Conservation (phyloP, 2,888 invertebrate genomes). For the Eugnorisma glareosa region DNA sequence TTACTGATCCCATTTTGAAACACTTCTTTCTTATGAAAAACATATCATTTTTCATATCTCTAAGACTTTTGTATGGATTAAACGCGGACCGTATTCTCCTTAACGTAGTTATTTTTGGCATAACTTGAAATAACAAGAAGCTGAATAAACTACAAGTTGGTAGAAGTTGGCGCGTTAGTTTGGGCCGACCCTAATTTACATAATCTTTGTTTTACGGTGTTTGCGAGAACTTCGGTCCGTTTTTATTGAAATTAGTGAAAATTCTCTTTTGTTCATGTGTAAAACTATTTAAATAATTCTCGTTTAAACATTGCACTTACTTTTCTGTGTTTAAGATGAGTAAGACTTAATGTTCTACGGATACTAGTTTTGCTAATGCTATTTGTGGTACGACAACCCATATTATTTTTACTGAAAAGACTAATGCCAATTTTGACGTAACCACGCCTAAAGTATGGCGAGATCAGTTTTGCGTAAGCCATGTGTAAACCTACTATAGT, state of each 20-base stretch:
- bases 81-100: background rate
- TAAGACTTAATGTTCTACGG: background rate
- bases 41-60: background rate
- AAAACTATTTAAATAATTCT: slow-evolving; percentile 40
- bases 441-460: background rate
- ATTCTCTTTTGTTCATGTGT: slow-evolving; percentile 44
- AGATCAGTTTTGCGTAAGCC: background rate
- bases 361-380: too few species aligned
- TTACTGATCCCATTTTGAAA: background rate
- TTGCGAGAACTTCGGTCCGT: slow-evolving; percentile 43
- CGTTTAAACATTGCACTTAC: slow-evolving; percentile 5
- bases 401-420: background rate
- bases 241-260: slow-evolving; percentile 61
- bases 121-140: slow-evolving; percentile 60
- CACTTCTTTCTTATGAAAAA: background rate
- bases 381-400: background rate
- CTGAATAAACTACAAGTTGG: slow-evolving; percentile 61
- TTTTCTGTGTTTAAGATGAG: background rate
- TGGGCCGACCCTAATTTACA: slow-evolving; percentile 47
- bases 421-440: background rate
- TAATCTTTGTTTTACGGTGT: slow-evolving; percentile 62
- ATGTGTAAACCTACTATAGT: too few species aligned
- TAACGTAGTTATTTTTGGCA: slow-evolving; percentile 47
- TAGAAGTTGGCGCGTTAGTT: slow-evolving; percentile 42
- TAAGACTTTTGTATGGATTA: background rate